phyloP scores from a whole-genome alignment of 2,797 vertebrate species.

The Sebastes flavidus region DNA sequence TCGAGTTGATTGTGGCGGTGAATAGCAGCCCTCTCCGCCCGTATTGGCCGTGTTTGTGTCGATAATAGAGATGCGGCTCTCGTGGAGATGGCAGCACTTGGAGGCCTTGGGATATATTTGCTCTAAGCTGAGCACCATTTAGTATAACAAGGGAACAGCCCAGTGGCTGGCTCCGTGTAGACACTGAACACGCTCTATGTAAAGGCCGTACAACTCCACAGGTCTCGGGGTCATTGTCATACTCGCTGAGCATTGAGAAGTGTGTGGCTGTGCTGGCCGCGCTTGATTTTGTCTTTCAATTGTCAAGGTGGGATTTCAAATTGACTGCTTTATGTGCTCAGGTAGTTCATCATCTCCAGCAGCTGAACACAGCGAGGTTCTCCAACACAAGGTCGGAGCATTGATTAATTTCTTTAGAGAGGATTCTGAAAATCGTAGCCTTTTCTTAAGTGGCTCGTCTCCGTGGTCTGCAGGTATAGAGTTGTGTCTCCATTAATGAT shows the following conservation, averaged over 20 bases:
- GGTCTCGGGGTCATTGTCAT: slow-evolving; percentile 42
- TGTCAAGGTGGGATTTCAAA: slow-evolving; percentile 21
- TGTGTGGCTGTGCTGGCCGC: background rate
- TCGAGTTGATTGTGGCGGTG: slow-evolving; percentile 49
- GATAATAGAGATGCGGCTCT: slow-evolving; percentile 52
- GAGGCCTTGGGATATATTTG: slow-evolving; percentile 49
- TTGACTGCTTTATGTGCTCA: slow-evolving; percentile 27
- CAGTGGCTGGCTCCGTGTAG: background rate
- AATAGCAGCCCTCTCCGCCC: slow-evolving; percentile 36
- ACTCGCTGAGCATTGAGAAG: slow-evolving; percentile 4
- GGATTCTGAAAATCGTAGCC: background rate
- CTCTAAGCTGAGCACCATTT: slow-evolving; percentile 27
- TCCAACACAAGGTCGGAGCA: slow-evolving; percentile 27
- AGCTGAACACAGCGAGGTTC: background rate
- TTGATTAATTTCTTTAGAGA: slow-evolving; percentile 40
- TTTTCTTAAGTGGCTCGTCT: slow-evolving; percentile 12
- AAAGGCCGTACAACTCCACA: slow-evolving; percentile 3
- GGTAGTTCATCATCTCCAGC: slow-evolving; percentile 26
- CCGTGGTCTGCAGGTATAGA: background rate
- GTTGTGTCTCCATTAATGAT: background rate
- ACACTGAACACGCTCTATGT: background rate
- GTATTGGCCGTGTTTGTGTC: slow-evolving; percentile 36
- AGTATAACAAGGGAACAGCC: slow-evolving; percentile 21
- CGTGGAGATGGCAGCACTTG: slow-evolving; percentile 21
- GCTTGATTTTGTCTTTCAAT: slow-evolving; percentile 31